Conservation (phyloP, 2,888 invertebrate species). For the Phyllotreta striolata region DNA sequence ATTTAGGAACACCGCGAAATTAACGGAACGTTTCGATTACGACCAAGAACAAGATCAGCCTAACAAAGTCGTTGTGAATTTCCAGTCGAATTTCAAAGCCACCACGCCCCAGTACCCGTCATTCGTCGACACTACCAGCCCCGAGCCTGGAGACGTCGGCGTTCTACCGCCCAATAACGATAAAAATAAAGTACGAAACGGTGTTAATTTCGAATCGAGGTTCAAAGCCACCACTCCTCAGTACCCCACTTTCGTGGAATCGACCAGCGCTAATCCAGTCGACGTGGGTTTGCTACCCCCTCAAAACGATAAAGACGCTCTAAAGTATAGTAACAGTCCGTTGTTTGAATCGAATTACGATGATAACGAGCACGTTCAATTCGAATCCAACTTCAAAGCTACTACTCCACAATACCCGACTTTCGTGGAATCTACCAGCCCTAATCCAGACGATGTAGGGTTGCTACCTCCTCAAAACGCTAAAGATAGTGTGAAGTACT, state of each 20-base stretch:
- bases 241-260: conserved; percentile 50
- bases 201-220: conserved; percentile 47
- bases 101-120: conserved; percentile 51
- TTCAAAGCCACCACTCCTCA: conserved; percentile 52
- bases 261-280: conserved; percentile 47
- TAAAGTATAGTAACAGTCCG: too few species aligned
- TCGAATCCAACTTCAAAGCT: conserved; percentile 47
- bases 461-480: conserved; percentile 45
- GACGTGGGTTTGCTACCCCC: conserved; percentile 49
- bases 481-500: background rate
- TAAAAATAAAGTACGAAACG: conserved; percentile 1
- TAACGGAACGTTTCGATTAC: too few species aligned
- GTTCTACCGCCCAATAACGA: conserved; percentile 43
- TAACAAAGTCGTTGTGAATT: conserved; percentile 41
- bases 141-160: conserved; percentile 42
- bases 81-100: conserved; percentile 47
- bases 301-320: conserved; percentile 10
- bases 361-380: conserved; percentile 41
- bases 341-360: too few species aligned
- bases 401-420: conserved; percentile 52
- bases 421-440: conserved; percentile 49
- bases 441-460: conserved; percentile 45
- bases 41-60: background rate
- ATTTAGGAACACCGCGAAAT: background rate
- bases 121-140: conserved; percentile 47